Base-by-base conservation (phyloP, 2,888 invertebrate genomes). In the Hypsopygia costalis region DNA sequence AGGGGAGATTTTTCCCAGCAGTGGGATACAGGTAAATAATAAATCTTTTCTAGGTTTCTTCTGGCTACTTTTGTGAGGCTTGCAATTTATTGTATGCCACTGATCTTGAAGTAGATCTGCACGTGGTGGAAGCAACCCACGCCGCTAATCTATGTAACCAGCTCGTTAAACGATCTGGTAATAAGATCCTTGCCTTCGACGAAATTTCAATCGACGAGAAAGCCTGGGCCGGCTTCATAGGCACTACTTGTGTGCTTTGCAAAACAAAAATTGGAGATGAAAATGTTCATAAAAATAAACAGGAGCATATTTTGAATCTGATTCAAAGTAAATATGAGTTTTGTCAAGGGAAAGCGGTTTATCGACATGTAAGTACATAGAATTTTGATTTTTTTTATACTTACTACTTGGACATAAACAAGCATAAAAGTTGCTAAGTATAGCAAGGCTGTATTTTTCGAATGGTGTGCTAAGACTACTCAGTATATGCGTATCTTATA, bases 341-440 rank as follows among this genome's bases (percentile, higher is more conserved):
- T 49, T 50, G 51, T 1, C 46, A 41, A 3, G 44, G 51, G n/a
- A 37, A 53, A 22, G 49, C 58, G 36, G 30, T 76, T 2, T 80
- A 64, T 46, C 56, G 78, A n/a, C 65, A 61, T 60, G 77, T 76
- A 51, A 47, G n/a, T n/a, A n/a, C n/a, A n/a, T n/a, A n/a, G n/a
- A n/a, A n/a, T n/a, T n/a, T n/a, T n/a, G n/a, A n/a, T n/a, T n/a
- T n/a, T n/a, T n/a, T n/a, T n/a, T n/a, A n/a, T n/a, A n/a, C n/a
- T n/a, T n/a, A n/a, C n/a, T n/a, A n/a, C n/a, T n/a, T n/a, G n/a
- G n/a, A n/a, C n/a, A n/a, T n/a, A n/a, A n/a, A n/a, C n/a, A n/a
- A n/a, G n/a, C n/a, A n/a, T n/a, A n/a, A n/a, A n/a, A n/a, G n/a
- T n/a, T n/a, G n/a, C n/a, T n/a, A n/a, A n/a, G n/a, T n/a, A n/a